Percentiles rank a stretch among this genome's conserved stretches.
Conservation (phyloP, 2,888 invertebrate species). For the Agapostemon virescens region DNA sequence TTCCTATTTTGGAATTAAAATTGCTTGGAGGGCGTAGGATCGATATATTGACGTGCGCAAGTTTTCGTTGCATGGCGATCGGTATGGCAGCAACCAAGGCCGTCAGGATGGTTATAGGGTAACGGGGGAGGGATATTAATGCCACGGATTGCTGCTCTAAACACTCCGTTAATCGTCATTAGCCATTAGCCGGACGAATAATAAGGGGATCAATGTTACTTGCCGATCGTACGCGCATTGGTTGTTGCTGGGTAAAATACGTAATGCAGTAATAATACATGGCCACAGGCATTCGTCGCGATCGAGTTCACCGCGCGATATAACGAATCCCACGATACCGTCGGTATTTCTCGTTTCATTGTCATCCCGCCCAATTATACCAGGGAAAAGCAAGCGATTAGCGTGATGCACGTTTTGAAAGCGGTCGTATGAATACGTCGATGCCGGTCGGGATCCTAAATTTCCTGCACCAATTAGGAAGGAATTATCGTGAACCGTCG, state of each 20-base stretch:
- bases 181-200: constrained; percentile 60
- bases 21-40: too few relatives aligned
- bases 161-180: constrained; percentile 71
- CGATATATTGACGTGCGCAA: constrained; percentile 25
- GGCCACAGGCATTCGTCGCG: constrained; percentile 19
- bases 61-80: constrained; percentile 46
- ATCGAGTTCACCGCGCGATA: constrained; percentile 43
- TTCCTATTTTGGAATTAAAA: too few relatives aligned
- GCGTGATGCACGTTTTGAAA: constrained; percentile 24
- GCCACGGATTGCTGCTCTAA: constrained; percentile 66
- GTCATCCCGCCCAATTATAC: constrained; percentile 50
- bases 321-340: constrained; percentile 38
- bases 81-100: background rate
- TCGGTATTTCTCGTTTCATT: constrained; percentile 8
- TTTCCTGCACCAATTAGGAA: constrained; percentile 6
- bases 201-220: constrained; percentile 61
- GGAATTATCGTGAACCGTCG: constrained; percentile 12
- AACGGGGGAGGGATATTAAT: constrained; percentile 56
- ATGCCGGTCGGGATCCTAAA: background rate
- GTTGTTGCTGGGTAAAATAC: constrained; percentile 40
- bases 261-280: constrained; percentile 48
- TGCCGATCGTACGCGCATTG: constrained; percentile 47
- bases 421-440: background rate
- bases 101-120: constrained; percentile 11
- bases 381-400: constrained; percentile 22